Conservation (phyloP, 1,140 invertebrate genomes). For the Campoletis sonorensis region DNA sequence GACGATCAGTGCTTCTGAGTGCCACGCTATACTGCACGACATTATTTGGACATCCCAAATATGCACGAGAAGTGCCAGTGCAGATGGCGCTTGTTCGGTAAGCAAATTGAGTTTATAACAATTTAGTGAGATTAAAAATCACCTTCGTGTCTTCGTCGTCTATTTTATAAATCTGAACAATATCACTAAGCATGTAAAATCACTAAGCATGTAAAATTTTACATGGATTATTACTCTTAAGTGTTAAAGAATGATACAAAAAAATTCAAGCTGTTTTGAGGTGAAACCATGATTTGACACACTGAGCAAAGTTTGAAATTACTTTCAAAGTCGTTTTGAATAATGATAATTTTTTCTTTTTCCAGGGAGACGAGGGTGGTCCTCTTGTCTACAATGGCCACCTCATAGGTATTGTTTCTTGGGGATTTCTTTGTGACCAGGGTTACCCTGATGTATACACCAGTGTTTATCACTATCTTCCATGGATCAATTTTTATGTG, state of each 20-base stretch:
- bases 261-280: too few relatives aligned
- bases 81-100: not conserved
- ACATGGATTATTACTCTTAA: too few relatives aligned
- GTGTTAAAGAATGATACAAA: too few relatives aligned
- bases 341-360: not conserved
- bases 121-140: too few relatives aligned
- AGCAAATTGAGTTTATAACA: too few relatives aligned
- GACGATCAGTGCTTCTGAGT: not conserved
- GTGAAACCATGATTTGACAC: too few relatives aligned
- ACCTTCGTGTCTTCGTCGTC: too few relatives aligned
- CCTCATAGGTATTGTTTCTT: slow-evolving; percentile 75
- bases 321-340: not conserved
- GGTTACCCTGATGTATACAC: slow-evolving; percentile 77
- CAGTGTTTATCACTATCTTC: slow-evolving; percentile 60
- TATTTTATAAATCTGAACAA: too few relatives aligned
- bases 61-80: not conserved
- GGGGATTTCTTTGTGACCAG: slow-evolving; percentile 75
- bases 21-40: not conserved
- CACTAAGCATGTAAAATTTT: too few relatives aligned
- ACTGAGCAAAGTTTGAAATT: too few relatives aligned
- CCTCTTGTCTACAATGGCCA: slow-evolving; percentile 52
- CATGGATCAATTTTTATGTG: not conserved
- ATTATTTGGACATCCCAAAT: not conserved
- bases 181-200: too few relatives aligned
- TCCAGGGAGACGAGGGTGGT: slow-evolving; percentile 57